Conservation (phyloP, 2,113 vertebrate genomes). For the Mobula hypostoma region DNA sequence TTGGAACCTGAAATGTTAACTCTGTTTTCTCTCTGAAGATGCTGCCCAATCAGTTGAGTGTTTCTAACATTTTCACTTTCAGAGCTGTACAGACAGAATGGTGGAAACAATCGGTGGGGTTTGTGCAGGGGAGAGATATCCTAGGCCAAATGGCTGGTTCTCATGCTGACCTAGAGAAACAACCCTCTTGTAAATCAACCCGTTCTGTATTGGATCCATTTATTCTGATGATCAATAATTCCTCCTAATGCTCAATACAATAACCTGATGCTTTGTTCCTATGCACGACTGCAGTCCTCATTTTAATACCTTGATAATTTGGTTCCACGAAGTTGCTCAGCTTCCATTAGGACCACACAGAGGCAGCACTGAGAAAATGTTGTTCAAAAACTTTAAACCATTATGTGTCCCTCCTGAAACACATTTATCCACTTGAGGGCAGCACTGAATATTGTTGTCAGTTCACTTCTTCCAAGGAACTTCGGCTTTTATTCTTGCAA, state of each 20-base stretch:
- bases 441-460: neutral
- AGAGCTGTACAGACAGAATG: too few species aligned
- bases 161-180: neutral
- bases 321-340: neutral
- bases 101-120: too few species aligned
- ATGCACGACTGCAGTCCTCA: neutral
- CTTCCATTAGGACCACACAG: neutral
- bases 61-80: too few species aligned
- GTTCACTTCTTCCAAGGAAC: neutral
- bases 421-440: constrained; percentile 23
- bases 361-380: neutral
- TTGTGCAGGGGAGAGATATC: too few species aligned
- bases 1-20: too few species aligned
- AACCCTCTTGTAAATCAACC: neutral
- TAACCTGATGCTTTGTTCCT: neutral
- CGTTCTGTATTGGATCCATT: neutral
- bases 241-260: neutral
- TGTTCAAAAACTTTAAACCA: neutral
- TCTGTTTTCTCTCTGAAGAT: too few species aligned
- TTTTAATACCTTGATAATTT: neutral
- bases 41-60: too few species aligned
- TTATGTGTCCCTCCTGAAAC: neutral
- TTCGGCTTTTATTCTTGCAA: too few species aligned
- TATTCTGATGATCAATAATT: neutral
- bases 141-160: too few species aligned